Evolutionary conservation across 1,140 invertebrate genomes (phyloP), one percentile per base, ranked within the genome.

Genomic region (Stegodyphus mimosarum): DNA sequence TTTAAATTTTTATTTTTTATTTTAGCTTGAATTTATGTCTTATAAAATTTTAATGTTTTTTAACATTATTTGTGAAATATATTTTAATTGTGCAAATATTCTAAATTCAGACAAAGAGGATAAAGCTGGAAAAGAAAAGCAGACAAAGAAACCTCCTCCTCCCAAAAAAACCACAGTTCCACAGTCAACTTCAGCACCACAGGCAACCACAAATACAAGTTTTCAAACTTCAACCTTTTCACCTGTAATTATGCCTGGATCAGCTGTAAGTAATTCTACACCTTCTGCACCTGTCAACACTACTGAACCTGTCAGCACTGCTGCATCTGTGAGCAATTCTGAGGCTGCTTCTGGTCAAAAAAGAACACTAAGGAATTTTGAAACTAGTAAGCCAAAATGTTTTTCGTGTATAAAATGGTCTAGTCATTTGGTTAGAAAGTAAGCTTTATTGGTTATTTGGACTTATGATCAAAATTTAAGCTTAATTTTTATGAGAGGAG

Each of bases 301-400:
- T 50, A 53, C 15, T 50, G 33, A 1, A 33, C 3, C 33, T 1
- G 33, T 33, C 3, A 3, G 33, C 33, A 33, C 33, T 33, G 33
- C 70, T n/a, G 48, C 70, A 72, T 6, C 70, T 11, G 11, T 51
- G 0, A 17, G 17, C 49, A 13, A 13, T 4, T 7, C 70, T 3
- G 48, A 72, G 70, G 1, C 70, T 50, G 5, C 70, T 49, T 7
- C 64, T 17, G n/a, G 17, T 67, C 15, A 9, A 72, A 6, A 13
- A n/a, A 72, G 70, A 51, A 9, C 7, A 5, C 48, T 84, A 33
- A 76, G 73, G 70, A 33, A 84, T 60, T 84, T 84, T 70, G 81
- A 76, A 84, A 84, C 81, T 55, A 84, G 81, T 84, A 84, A 33
- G 33, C 33, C 33, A 33, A 33, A 33, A 33, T 33, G 33, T 33